A percentile compares a stretch with the other conserved stretches of the same genome.
phyloP scores from a whole-genome alignment of 2,888 invertebrate genomes.

The Ophioninae sp. region DNA sequence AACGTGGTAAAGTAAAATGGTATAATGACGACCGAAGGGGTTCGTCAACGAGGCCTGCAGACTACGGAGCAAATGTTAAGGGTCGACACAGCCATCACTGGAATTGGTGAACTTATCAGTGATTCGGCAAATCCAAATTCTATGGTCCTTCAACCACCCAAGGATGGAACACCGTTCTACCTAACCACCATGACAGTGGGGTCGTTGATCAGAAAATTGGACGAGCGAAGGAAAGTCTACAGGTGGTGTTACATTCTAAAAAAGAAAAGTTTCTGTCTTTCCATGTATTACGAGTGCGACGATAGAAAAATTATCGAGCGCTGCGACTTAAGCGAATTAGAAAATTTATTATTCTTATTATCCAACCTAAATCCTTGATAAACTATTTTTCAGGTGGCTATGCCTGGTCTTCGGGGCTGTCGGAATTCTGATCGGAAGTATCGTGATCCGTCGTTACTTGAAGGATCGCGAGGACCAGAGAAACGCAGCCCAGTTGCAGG shows the following conservation, averaged over 20 bases:
- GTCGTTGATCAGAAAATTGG: constrained; percentile 88
- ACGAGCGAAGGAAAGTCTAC: constrained; percentile 87
- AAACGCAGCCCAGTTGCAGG: constrained; percentile 82
- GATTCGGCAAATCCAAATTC: constrained; percentile 84
- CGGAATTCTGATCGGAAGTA: constrained; percentile 82
- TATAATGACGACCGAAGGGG: constrained; percentile 82
- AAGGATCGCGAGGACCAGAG: constrained; percentile 83
- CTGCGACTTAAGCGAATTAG: neutral
- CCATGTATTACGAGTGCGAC: no score
- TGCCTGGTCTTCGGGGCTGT: constrained; percentile 83
- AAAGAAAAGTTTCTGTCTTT: neutral
- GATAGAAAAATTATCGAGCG: neutral
- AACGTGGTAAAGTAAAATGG: neutral
- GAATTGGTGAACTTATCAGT: constrained; percentile 88
- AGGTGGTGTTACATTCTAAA: constrained; percentile 81
- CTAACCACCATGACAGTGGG: constrained; percentile 90
- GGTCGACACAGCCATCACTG: constrained; percentile 90
- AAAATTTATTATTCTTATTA: no score
- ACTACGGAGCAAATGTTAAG: constrained; percentile 93
- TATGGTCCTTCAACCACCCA: constrained; percentile 88
- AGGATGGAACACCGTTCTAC: constrained; percentile 87
- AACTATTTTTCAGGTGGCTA: constrained; percentile 79
- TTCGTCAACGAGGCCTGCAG: constrained; percentile 91
- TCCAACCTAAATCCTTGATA: no score
- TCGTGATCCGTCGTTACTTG: constrained; percentile 82